Percentiles rank a stretch among this genome's conserved stretches.
Evolutionary conservation across 1,140 invertebrate genomes (phyloP).

Genomic region (Elysia chlorotica): DNA sequence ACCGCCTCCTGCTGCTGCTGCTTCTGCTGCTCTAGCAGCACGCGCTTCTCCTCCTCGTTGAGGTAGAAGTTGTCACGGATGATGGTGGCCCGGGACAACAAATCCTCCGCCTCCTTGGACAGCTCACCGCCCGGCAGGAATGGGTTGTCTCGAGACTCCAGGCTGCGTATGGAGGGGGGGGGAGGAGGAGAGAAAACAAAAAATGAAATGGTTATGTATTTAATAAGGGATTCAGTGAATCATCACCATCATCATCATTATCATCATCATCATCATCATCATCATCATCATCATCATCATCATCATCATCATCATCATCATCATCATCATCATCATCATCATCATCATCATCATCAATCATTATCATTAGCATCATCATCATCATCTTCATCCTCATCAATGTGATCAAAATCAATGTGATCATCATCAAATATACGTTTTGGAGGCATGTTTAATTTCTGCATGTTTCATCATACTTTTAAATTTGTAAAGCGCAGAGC

Average conservation of each 20-base stretch:
- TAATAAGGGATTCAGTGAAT: too few relatives aligned
- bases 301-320: neutral
- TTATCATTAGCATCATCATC: too few relatives aligned
- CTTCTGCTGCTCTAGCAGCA: conserved; percentile 7
- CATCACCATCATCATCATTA: neutral
- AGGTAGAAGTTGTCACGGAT: conserved; percentile 54
- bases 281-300: neutral
- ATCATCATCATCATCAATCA: neutral
- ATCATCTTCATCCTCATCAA: too few relatives aligned
- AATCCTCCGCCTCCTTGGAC: conserved; percentile 92
- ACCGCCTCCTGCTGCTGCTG: conserved; percentile 9
- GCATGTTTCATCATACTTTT: too few relatives aligned
- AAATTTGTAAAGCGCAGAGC: too few relatives aligned
- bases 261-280: neutral
- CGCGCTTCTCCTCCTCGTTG: conserved; percentile 28
- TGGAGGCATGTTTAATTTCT: too few relatives aligned
- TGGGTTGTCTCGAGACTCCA: conserved; percentile 95
- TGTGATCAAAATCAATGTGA: too few relatives aligned
- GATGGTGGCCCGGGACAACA: conserved; percentile 74
- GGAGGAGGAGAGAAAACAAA: neutral
- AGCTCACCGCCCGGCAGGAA: conserved; percentile 95
- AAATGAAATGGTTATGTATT: too few relatives aligned
- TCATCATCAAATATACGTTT: too few relatives aligned
- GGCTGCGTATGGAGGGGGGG: conserved; percentile 70
- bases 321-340: neutral